Percentiles rank a stretch among this genome's conserved stretches.
Conservation (phyloP, 2,113 vertebrate species). For the Channa argus region DNA sequence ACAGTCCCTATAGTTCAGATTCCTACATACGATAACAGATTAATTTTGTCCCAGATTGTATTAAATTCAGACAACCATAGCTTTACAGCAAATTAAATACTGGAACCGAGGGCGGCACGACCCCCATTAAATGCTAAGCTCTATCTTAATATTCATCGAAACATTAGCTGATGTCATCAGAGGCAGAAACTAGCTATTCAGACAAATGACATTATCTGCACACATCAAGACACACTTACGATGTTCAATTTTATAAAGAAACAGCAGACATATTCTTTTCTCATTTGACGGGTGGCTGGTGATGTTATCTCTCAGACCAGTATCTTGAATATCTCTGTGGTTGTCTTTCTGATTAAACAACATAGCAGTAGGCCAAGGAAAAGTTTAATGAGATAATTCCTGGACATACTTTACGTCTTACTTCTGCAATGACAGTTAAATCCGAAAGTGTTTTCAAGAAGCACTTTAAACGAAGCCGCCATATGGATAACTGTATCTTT, state of each 20-base stretch:
- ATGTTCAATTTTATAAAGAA: background rate
- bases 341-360: too few species aligned
- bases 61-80: conserved; percentile 2
- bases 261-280: background rate
- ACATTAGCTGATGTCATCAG: background rate
- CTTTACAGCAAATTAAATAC: background rate
- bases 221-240: too few species aligned
- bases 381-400: too few species aligned
- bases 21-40: conserved; percentile 3
- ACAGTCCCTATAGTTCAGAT: background rate
- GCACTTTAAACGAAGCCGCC: too few species aligned
- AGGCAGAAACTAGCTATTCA: background rate
- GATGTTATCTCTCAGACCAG: too few species aligned
- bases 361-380: too few species aligned
- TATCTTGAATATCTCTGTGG: too few species aligned
- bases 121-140: background rate
- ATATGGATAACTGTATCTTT: too few species aligned
- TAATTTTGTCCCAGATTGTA: background rate
- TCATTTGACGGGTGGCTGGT: too few species aligned
- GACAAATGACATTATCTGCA: background rate
- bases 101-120: background rate
- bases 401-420: too few species aligned
- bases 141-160: conserved; percentile 11
- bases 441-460: too few species aligned
- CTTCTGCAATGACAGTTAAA: too few species aligned